phyloP scores from a whole-genome alignment of 2,797 vertebrate genomes.

The Sebastes melanostomus region DNA sequence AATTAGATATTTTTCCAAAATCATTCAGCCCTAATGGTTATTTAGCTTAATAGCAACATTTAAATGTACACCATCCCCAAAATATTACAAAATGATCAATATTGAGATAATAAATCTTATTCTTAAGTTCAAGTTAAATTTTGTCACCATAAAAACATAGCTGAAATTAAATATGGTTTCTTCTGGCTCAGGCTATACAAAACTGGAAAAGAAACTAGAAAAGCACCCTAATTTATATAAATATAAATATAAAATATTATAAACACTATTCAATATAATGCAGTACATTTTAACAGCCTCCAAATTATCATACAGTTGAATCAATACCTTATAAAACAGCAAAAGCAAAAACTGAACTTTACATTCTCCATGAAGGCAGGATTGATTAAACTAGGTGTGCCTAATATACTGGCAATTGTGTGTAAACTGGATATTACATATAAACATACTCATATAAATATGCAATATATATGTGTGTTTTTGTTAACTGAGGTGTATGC shows the following conservation, averaged over 20 bases:
- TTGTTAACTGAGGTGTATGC: background rate
- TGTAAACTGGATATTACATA: background rate
- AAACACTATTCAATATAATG: background rate
- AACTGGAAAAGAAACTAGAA: no score
- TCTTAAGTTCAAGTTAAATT: background rate
- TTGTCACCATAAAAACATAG: no score
- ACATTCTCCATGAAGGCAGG: no score
- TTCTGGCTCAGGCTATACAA: no score
- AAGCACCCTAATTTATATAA: background rate
- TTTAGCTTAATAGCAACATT: background rate
- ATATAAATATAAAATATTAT: background rate
- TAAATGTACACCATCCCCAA: background rate
- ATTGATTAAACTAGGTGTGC: background rate
- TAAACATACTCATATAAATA: background rate
- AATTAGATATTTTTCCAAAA: no score
- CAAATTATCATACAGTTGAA: background rate
- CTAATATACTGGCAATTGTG: background rate
- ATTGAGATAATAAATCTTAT: background rate
- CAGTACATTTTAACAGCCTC: background rate
- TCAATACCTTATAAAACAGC: background rate
- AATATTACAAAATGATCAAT: background rate
- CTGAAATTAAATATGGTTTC: no score
- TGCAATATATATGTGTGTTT: background rate
- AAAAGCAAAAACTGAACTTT: background rate
- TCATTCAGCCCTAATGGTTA: background rate